Percentiles rank a stretch among this genome's conserved stretches.
Conservation (phyloP, 1,140 invertebrate species). For the Eueides isabella region DNA sequence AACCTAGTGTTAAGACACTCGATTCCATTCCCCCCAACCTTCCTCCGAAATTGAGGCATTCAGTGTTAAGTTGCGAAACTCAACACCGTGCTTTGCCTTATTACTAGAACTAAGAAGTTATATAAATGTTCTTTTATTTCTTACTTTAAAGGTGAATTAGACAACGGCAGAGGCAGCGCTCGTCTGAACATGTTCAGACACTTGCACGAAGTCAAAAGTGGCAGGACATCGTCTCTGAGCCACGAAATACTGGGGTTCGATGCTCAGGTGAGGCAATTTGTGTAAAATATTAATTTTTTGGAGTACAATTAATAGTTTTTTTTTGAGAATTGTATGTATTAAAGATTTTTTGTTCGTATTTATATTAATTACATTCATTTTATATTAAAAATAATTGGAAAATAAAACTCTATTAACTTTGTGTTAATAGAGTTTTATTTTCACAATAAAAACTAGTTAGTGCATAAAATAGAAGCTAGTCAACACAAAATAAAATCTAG, state of each 20-base stretch:
- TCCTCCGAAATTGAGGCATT: neutral
- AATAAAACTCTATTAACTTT: no score
- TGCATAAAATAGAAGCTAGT: no score
- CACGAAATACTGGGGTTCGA: constrained; percentile 98
- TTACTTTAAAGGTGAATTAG: constrained; percentile 87
- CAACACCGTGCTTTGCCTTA: neutral
- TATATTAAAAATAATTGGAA: no score
- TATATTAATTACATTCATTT: no score
- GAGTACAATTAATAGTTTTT: neutral
- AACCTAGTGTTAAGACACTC: neutral
- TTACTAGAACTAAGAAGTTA: neutral
- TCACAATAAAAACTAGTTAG: no score
- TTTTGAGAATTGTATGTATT: no score
- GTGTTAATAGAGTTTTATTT: no score
- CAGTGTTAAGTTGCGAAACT: neutral
- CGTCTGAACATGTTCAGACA: constrained; percentile 98
- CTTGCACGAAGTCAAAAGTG: constrained; percentile 97
- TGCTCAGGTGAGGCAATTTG: constrained; percentile 81
- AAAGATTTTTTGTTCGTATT: no score
- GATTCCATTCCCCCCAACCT: neutral
- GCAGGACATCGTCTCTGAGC: constrained; percentile 97
- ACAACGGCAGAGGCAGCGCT: constrained; percentile 97
- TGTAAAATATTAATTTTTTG: neutral
- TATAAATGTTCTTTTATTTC: no score
- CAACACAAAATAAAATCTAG: no score